Conservation (phyloP, 2,113 vertebrate species). For the Eptesicus fuscus region DNA sequence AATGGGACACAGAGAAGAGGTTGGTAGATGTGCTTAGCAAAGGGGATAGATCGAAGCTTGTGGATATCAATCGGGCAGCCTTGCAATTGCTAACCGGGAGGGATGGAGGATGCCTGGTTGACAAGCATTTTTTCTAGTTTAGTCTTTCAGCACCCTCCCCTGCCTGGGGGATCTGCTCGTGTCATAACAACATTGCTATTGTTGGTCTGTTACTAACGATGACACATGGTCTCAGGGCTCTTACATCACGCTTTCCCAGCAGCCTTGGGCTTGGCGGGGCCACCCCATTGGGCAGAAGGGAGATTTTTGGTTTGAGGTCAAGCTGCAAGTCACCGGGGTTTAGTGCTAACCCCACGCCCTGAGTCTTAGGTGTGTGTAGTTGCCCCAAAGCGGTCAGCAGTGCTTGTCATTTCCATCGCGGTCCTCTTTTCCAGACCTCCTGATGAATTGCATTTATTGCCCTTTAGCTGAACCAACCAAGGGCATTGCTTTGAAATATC, state of each 20-base stretch:
- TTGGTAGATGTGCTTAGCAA: neutral
- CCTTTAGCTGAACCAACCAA: constrained; percentile 34
- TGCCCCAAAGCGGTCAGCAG: neutral
- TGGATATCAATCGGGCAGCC: neutral
- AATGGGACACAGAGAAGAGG: neutral
- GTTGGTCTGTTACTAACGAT: neutral
- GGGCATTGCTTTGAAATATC: constrained; percentile 55
- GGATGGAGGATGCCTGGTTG: neutral
- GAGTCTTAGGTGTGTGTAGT: neutral
- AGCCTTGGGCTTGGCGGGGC: neutral
- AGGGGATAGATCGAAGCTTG: neutral
- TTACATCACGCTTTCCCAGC: neutral
- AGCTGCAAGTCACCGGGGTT: neutral
- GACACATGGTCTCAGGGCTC: neutral
- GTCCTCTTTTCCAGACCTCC: neutral
- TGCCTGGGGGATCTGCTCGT: neutral
- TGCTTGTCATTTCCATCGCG: neutral
- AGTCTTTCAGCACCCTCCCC: neutral
- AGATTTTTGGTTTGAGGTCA: neutral
- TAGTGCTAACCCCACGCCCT: neutral
- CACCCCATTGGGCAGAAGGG: neutral
- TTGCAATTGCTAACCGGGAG: neutral
- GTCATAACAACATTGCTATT: neutral
- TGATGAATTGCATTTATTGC: constrained; percentile 26
- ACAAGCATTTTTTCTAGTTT: neutral